phyloP scores from a whole-genome alignment of 2,888 invertebrate species.

The Anagyrus pseudococci region DNA sequence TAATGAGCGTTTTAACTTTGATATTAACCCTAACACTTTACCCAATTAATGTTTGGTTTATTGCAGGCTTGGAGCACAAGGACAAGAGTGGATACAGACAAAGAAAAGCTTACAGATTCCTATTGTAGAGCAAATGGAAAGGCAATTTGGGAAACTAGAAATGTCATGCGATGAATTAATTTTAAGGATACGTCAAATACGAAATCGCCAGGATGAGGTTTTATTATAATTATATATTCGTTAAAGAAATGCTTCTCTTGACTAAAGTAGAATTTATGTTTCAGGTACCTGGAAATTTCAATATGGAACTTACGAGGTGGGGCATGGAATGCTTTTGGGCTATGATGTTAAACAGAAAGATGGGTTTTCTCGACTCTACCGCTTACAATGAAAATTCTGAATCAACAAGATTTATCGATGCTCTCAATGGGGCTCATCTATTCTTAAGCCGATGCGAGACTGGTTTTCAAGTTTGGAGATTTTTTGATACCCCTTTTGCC shows the following conservation, averaged over 20 bases:
- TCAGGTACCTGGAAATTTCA: conserved; percentile 58
- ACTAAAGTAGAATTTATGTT: background rate
- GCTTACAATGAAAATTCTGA: conserved; percentile 66
- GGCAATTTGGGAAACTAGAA: conserved; percentile 54
- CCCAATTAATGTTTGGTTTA: too few relatives aligned
- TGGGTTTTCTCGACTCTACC: conserved; percentile 68
- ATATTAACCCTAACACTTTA: background rate
- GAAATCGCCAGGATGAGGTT: conserved; percentile 72
- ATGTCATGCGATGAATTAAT: conserved; percentile 60
- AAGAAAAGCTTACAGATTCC: conserved; percentile 65
- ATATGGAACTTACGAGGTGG: conserved; percentile 63
- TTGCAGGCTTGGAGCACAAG: conserved; percentile 52
- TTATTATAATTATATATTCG: conserved; percentile 23
- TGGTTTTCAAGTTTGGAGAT: conserved; percentile 72
- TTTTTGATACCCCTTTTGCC: conserved; percentile 69
- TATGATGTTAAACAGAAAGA: conserved; percentile 65
- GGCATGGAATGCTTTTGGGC: conserved; percentile 62
- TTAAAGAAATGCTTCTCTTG: background rate
- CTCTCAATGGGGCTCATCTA: conserved; percentile 66
- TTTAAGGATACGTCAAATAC: conserved; percentile 64
- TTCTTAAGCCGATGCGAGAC: conserved; percentile 70
- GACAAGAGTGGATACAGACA: conserved; percentile 68
- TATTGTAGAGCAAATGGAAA: conserved; percentile 59
- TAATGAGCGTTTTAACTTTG: background rate
- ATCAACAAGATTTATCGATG: conserved; percentile 67